Evolutionary conservation across 2,888 invertebrate species (phyloP), one percentile per base, ranked within the genome.

Genomic region (Gasteruption jaculator): DNA sequence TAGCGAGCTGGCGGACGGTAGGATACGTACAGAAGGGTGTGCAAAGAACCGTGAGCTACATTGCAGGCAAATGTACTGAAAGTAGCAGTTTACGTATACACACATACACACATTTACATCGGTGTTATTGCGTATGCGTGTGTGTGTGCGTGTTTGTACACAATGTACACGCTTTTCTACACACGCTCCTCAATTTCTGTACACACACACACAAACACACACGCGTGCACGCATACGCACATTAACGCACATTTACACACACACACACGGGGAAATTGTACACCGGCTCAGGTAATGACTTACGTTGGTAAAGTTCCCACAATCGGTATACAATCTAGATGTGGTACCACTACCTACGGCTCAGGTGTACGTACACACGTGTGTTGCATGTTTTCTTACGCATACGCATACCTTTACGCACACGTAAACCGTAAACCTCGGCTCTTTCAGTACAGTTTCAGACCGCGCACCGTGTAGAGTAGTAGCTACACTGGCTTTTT

Each of bases 391-490:
- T 36, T 21, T 40, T 40, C 46, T 41, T 41, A 32, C 29, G 38
- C 40, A 38, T 30, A 31, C 42, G 49, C 41, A 43, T 38, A 40
- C 47, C 26, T n/a, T n/a, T 40, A 39, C 19, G 44, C 47, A 43
- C 41, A 50, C 48, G 45, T 41, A 41, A 38, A 37, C 37, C 49
- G 48, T 53, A 47, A 52, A 46, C 43, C 43, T 39, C 48, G 36
- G 39, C 54, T 53, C 53, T 55, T 58, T 59, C 64, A 65, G 65
- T 67, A 49, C 52, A 56, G 51, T 53, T 38, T 52, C 57, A 58
- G 64, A 58, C 48, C 53, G 59, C 65, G 60, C 50, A 56, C 55
- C 45, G 62, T 58, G 50, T 54, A 52, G 57, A 59, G 31, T 41
- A 12, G 25, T 6, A 29, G 14, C 19, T 18, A 11, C 24, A 11